Evolutionary conservation across 2,888 invertebrate species (phyloP), one percentile per base, ranked within the genome.

Genomic region (Drosophila leonis): DNA sequence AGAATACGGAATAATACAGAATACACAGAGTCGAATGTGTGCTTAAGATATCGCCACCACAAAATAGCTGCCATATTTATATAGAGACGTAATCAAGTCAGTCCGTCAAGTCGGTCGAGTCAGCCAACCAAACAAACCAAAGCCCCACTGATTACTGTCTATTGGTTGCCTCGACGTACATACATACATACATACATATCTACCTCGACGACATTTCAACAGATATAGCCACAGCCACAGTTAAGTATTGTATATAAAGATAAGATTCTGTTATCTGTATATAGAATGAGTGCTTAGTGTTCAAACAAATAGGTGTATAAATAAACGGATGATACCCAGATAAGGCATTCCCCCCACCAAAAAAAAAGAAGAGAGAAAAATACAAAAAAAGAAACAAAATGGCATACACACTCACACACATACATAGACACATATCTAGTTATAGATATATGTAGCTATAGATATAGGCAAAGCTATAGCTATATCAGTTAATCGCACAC

Each of bases 301-400:
- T 72, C 90, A 90, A 84, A 90, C 90, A 84, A 84, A 90, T 84
- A 90, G 87, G 85, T 90, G 90, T 80, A 84, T 90, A 84, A 84
- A 84, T 84, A 84, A 84, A 85, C 75, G 82, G 75, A 65, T 57
- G 69, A 71, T 63, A 51, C n/a, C n/a, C 37, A 62, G 48, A 85
- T 85, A 90, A 78, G 61, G 66, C 63, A 29, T 41, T n/a, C 20
- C 48, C 64, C 24, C 9, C 10, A 2, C 31, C 49, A 7, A 7
- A n/a, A 31, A 29, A 9, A 46, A 15, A 9, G 4, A 46, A 2
- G 12, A 10, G 2, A 9, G n/a, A n/a, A n/a, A n/a, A n/a, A n/a
- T n/a, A n/a, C n/a, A n/a, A n/a, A n/a, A 44, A 20, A 44, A 20
- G 15, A 29, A 29, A 31, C 29, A 49, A 33, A 49, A 33, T 31